A percentile compares a stretch with the other conserved stretches of the same genome.
phyloP scores from a whole-genome alignment of 2,113 vertebrate species.

The Turdus rufiventris region DNA sequence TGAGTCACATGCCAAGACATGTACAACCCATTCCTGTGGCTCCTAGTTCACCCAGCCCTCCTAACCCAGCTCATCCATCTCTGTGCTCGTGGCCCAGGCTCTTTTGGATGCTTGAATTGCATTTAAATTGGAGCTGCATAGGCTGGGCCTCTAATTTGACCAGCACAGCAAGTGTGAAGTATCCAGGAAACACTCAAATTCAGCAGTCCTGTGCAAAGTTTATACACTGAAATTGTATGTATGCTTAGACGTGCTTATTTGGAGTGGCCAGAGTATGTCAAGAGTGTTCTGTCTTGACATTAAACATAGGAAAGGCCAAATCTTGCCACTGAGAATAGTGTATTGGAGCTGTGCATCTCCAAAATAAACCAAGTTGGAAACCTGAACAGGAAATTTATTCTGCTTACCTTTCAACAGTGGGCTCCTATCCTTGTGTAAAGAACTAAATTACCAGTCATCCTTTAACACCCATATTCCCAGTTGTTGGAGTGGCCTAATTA shows the following conservation, averaged over 20 bases:
- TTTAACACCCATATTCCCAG: not conserved
- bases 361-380: not conserved
- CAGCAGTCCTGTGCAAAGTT: not conserved
- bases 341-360: not conserved
- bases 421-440: not conserved
- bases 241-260: not conserved
- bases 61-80: not conserved
- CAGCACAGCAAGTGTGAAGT: fast-evolving
- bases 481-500: not conserved
- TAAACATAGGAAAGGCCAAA: not conserved
- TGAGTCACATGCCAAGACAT: not conserved
- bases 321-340: not conserved
- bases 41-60: not conserved
- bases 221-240: not conserved
- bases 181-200: not conserved
- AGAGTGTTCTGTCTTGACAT: not conserved
- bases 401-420: not conserved
- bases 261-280: not conserved
- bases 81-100: not conserved
- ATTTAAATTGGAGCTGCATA: not conserved
- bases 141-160: not conserved
- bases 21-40: not conserved
- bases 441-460: not conserved
- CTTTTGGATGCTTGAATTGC: not conserved
- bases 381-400: not conserved